phyloP scores from a whole-genome alignment of 2,888 invertebrate genomes.

The Lasius platythorax region DNA sequence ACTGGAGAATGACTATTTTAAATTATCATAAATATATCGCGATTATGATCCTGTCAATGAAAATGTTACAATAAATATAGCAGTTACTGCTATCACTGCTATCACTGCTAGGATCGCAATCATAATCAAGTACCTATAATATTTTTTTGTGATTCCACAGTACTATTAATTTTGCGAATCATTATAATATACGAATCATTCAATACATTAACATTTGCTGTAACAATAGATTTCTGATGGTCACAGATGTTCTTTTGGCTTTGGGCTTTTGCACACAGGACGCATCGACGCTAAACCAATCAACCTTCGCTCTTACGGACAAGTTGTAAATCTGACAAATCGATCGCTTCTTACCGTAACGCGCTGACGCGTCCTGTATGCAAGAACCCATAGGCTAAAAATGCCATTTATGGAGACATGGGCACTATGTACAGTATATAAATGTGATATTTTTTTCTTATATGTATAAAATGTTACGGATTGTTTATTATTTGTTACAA shows the following conservation, averaged over 20 bases:
- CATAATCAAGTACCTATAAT: slow-evolving; percentile 75
- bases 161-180: slow-evolving; percentile 39
- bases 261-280: neutral
- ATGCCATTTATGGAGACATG: neutral
- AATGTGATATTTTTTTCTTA: slow-evolving; percentile 11
- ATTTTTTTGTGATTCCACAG: slow-evolving; percentile 5
- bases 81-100: slow-evolving; percentile 48
- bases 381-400: neutral
- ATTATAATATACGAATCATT: slow-evolving; percentile 13
- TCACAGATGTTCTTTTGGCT: slow-evolving; percentile 25
- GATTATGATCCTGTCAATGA: slow-evolving; percentile 74
- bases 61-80: slow-evolving; percentile 72
- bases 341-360: too few relatives aligned
- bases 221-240: slow-evolving; percentile 36
- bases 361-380: too few relatives aligned
- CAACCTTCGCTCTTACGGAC: too few relatives aligned
- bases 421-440: neutral
- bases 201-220: slow-evolving; percentile 1
- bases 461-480: slow-evolving; percentile 29
- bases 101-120: slow-evolving; percentile 75
- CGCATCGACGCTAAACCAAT: too few relatives aligned
- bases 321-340: too few relatives aligned
- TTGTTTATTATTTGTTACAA: slow-evolving; percentile 5
- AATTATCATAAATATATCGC: slow-evolving; percentile 60
- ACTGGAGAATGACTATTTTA: slow-evolving; percentile 68